Evolutionary conservation across 37 sponge, comb jelly and placozoan genomes (phyloP), one percentile per base, ranked within the genome.

Genomic region (Cladorhizidae sp.): DNA sequence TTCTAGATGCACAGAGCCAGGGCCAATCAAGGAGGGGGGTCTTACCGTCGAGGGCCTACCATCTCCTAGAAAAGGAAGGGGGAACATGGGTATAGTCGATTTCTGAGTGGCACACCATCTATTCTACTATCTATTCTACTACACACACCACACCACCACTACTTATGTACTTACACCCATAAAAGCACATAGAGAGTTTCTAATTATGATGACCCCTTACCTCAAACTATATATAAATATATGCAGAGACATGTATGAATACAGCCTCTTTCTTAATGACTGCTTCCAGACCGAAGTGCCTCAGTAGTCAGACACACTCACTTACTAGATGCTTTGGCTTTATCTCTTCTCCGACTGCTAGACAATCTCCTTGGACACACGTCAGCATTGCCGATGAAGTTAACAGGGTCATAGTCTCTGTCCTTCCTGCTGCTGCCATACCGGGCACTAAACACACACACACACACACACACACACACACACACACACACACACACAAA

Each of bases 321-420:
- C 72, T 71, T 21, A n/a, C n/a, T n/a, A n/a, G n/a, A n/a, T n/a
- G 72, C 2, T 43, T 68, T 80, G 0, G 65, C 37, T 5, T 31
- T 40, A 25, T 67, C 80, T 68, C 75, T 61, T 57, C 83, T 52
- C 20, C 75, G 61, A 18, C 68, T 73, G 43, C 72, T 70, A 5
- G 82, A 81, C 15, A 81, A 63, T 23, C 57, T 37, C 22, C 82
- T 38, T 32, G 31, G 23, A 54, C 45, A 35, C 26, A 20, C 1
- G 11, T 37, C 55, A 43, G 38, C 12, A 38, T 21, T 35, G 25
- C 41, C 67, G 5, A 49, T 39, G 43, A 37, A 81, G 17, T 26
- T 29, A 43, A 59, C 69, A 33, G 82, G 72, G 29, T 81, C 82
- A 59, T 81, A 81, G 55, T 64, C 56, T n/a, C 64, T 25, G 2